Percentiles rank a stretch among this genome's conserved stretches.
Conservation (phyloP, 2,888 invertebrate species). For the Drosophila pseudotalamancana region DNA sequence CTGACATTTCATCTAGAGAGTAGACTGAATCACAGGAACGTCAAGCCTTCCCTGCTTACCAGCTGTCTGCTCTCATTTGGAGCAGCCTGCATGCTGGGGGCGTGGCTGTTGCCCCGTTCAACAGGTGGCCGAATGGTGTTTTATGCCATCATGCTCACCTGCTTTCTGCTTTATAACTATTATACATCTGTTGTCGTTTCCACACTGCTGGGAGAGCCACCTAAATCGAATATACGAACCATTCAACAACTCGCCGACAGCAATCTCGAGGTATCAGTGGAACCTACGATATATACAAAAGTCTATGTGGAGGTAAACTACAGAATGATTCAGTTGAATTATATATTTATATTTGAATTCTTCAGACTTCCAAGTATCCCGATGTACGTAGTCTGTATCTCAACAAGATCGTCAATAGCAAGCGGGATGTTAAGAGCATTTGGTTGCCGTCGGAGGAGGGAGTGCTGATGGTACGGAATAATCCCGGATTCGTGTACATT, state of each 20-base stretch:
- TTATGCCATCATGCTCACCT: conserved; percentile 73
- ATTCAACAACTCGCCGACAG: conserved; percentile 85
- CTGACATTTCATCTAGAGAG: conserved; percentile 78
- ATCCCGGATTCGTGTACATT: conserved; percentile 78
- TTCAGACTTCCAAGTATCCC: conserved; percentile 47
- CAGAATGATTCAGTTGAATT: background rate
- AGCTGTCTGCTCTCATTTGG: conserved; percentile 84
- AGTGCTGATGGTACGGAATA: conserved; percentile 63
- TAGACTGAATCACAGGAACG: conserved; percentile 9
- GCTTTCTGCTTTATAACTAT: conserved; percentile 86
- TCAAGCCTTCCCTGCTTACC: conserved; percentile 75
- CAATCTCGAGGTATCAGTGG: conserved; percentile 85
- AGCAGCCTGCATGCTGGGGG: conserved; percentile 85
- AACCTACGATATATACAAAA: conserved; percentile 83
- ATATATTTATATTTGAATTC: too few relatives aligned
- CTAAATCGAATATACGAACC: conserved; percentile 85
- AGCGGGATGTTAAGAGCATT: conserved; percentile 43
- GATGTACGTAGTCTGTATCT: conserved; percentile 69
- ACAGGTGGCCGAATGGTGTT: conserved; percentile 83
- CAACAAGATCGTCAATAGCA: conserved; percentile 64
- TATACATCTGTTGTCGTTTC: conserved; percentile 88
- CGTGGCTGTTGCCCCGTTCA: conserved; percentile 84
- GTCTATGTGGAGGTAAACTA: conserved; percentile 77
- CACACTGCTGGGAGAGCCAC: conserved; percentile 86
- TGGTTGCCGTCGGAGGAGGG: conserved; percentile 75